Conservation (phyloP, 2,888 invertebrate species). For the Standfussiana lucernea region DNA sequence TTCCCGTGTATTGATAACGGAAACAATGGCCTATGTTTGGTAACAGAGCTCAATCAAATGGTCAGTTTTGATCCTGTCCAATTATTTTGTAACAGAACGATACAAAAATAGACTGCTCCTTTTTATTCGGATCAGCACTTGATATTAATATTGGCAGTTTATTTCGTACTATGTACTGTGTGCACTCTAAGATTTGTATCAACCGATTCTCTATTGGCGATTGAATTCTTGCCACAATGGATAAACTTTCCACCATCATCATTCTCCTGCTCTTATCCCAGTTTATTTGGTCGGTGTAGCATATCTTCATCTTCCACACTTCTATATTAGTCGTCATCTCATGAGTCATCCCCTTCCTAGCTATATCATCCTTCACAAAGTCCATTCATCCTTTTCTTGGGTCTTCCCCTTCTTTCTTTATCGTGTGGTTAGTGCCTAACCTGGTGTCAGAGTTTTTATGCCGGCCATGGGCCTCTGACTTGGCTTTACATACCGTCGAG, state of each 20-base stretch:
- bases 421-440: too few species aligned
- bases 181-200: background rate
- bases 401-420: background rate
- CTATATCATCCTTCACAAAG: background rate
- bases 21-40: constrained; percentile 31
- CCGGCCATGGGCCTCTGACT: too few species aligned
- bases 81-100: constrained; percentile 37
- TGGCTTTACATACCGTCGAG: too few species aligned
- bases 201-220: background rate
- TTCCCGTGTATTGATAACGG: constrained; percentile 11
- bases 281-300: background rate
- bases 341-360: background rate
- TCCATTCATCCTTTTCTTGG: background rate
- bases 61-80: background rate
- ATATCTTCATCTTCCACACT: too few species aligned
- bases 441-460: too few species aligned
- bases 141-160: background rate
- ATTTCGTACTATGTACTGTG: background rate
- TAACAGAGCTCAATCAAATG: constrained; percentile 12
- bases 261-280: background rate
- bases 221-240: background rate
- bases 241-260: background rate
- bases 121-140: constrained; percentile 10
- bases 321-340: background rate
- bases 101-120: background rate